These are phyloP conservation scores for Oithona nana DNA, from an alignment of 2,888 invertebrate genomes.

Conservation along the genomic window DNA sequence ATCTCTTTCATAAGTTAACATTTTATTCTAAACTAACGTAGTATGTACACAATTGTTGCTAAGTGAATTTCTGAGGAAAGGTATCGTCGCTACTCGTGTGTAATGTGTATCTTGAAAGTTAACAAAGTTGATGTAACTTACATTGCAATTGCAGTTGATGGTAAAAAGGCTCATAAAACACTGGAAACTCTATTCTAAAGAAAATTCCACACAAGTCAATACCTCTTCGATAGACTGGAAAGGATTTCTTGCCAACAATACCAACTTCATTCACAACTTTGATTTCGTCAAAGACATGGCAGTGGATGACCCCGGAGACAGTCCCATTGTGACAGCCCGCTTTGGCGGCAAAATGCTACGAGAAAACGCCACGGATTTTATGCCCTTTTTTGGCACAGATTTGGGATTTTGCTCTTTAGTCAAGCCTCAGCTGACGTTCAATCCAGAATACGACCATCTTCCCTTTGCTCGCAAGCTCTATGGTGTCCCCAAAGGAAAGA, in stretches of 20 bases:
- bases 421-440: slow-evolving; percentile 7
- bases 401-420: slow-evolving; percentile 7
- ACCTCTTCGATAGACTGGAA: not conserved
- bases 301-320: slow-evolving; percentile 10
- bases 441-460: not conserved
- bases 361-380: slow-evolving; percentile 1
- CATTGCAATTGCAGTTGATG: slow-evolving; percentile 1
- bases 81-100: too few species aligned
- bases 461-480: not conserved
- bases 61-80: too few species aligned
- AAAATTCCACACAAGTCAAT: not conserved
- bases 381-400: slow-evolving; percentile 12
- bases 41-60: too few species aligned
- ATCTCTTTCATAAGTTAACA: too few species aligned
- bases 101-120: too few species aligned
- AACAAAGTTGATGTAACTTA: too few species aligned
- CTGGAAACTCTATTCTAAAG: slow-evolving; percentile 1
- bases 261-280: not conserved
- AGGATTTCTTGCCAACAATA: not conserved
- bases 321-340: not conserved
- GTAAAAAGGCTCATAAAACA: not conserved
- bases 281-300: slow-evolving; percentile 8
- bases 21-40: too few species aligned
- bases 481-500: not conserved
- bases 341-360: not conserved